Conservation (phyloP, 2,797 vertebrate genomes). For the Avahi laniger region DNA sequence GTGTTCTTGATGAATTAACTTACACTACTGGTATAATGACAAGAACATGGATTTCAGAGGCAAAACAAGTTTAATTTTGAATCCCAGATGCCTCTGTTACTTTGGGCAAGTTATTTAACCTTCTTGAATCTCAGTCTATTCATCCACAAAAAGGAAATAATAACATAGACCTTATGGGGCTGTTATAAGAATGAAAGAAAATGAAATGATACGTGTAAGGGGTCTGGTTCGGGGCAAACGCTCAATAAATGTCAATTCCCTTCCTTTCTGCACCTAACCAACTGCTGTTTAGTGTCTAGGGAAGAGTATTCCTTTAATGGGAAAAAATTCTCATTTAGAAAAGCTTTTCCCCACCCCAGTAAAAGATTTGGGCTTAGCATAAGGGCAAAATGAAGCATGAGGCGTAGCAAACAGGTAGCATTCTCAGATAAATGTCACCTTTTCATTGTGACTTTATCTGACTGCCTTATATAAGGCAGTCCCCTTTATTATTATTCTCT, state of each 20-base stretch:
- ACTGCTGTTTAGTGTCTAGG: not conserved
- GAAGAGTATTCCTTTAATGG: not conserved
- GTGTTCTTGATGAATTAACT: not conserved
- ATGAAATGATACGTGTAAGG: not conserved
- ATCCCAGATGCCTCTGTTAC: not conserved
- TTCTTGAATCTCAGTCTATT: not conserved
- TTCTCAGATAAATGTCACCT: not conserved
- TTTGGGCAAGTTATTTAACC: not conserved
- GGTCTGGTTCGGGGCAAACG: not conserved
- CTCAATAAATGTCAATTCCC: not conserved
- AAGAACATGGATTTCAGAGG: conserved; percentile 13
- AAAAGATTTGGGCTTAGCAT: not conserved
- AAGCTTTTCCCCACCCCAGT: not conserved
- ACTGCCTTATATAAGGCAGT: not conserved
- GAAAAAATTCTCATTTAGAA: not conserved
- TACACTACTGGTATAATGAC: not conserved
- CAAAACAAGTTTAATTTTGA: conserved; percentile 1
- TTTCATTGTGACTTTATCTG: not conserved
- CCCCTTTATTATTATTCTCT: not conserved
- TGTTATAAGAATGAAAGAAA: not conserved
- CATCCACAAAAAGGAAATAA: not conserved
- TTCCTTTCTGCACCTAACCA: not conserved
- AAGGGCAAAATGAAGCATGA: not conserved
- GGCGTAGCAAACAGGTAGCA: not conserved
- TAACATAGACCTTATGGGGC: not conserved